Evolutionary conservation across 2,113 vertebrate genomes (phyloP).

Genomic region (Camelus dromedarius): DNA sequence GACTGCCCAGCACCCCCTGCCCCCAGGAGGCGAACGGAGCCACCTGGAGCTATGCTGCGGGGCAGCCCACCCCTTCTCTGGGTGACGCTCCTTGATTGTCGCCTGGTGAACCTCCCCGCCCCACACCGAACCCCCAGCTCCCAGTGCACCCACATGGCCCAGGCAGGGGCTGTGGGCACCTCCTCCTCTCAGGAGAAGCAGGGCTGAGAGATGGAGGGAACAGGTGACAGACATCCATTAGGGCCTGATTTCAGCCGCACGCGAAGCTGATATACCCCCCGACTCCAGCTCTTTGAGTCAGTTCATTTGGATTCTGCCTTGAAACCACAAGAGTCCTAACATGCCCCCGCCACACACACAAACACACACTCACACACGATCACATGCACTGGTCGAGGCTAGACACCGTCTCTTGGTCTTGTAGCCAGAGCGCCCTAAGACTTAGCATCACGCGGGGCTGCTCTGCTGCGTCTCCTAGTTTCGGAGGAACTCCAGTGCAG

Average conservation of each 20-base stretch:
- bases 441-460: not conserved
- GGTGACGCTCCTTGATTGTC: not conserved
- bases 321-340: not conserved
- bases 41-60: fast-evolving
- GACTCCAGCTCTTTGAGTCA: not conserved
- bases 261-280: not conserved
- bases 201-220: not conserved
- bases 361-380: not conserved
- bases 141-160: not conserved
- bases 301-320: not conserved
- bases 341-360: too few relatives aligned
- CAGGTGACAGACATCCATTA: fast-evolving
- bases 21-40: fast-evolving
- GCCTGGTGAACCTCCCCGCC: not conserved
- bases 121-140: too few relatives aligned
- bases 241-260: not conserved
- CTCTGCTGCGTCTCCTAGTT: not conserved
- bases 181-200: not conserved
- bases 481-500: not conserved
- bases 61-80: not conserved
- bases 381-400: not conserved
- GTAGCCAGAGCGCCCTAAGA: not conserved
- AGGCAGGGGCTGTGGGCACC: not conserved
- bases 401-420: not conserved
- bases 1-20: not conserved